Base-by-base conservation (phyloP, 2,888 invertebrate species). In the Temnothorax ravouxi region DNA sequence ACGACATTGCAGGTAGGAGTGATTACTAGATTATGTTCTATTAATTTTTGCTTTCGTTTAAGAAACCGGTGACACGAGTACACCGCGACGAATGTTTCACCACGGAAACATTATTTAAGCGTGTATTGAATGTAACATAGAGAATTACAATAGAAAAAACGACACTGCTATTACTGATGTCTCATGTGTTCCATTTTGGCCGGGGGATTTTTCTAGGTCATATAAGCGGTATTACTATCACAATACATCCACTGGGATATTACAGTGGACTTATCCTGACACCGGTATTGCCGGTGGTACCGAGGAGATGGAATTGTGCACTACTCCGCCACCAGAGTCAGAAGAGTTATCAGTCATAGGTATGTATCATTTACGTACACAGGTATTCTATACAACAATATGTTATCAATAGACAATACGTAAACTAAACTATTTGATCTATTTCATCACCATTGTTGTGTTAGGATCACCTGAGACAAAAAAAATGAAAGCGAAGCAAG, bases 181-280 rank as follows among this genome's bases (percentile, higher is more conserved):
- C 87, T 91, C 88, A 91, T 88, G 74, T 79, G 15, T 41, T 47
- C 34, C 56, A 47, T 72, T 59, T 80, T 54, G 79, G 59, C 25
- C 86, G 92, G 92, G 92, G 93, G 90, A 89, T 93, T 93, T 91
- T 93, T 93, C 94, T 96, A 97, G 97, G 95, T 95, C 95, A 91
- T 96, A 96, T 95, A 96, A 96, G 95, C 96, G 96, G 90, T 97
- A 97, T 95, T 97, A 95, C 95, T 97, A 97, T 95, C 96, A 96
- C 93, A 96, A 97, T 94, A 93, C 95, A 86, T 92, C 93, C 86
- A 96, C 95, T 41, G 96, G 96, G 52, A 96, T 96, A 86, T 96
- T 96, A 71, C 96, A 96, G 93, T 97, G 97, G 97, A 96, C 96
- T 88, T 97, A 96, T 93, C 96, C 96, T 2, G 95, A 95, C 83